phyloP scores from a whole-genome alignment of 1,140 invertebrate genomes.

The Drosophila grimshawi region DNA sequence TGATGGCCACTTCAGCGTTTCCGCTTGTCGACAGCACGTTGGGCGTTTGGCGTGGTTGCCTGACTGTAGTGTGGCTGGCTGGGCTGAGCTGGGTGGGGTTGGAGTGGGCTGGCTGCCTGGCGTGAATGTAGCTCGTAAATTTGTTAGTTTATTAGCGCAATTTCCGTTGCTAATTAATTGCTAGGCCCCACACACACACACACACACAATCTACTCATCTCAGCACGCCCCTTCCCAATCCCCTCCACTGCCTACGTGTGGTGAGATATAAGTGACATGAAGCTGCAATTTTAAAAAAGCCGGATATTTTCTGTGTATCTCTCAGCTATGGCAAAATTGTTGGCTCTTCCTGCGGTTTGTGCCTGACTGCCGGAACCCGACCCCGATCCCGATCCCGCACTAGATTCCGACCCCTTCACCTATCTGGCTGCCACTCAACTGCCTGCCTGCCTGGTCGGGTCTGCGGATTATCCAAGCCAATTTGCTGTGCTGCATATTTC shows the following conservation, averaged over 20 bases:
- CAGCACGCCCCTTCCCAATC: neutral
- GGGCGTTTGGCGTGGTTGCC: slow-evolving; percentile 22
- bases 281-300: slow-evolving; percentile 70
- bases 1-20: slow-evolving; percentile 76
- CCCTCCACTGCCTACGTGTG: neutral
- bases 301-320: slow-evolving; percentile 42
- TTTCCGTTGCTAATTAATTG: slow-evolving; percentile 83
- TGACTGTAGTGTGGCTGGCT: slow-evolving; percentile 7
- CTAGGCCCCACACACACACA: slow-evolving; percentile 65
- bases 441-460: slow-evolving; percentile 9
- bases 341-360: slow-evolving; percentile 5
- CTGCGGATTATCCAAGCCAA: slow-evolving; percentile 55
- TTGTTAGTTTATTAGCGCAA: slow-evolving; percentile 83
- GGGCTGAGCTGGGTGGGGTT: slow-evolving; percentile 10
- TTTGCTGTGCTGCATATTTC: slow-evolving; percentile 72
- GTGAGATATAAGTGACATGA: slow-evolving; percentile 74
- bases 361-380: neutral
- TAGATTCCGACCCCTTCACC: neutral
- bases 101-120: slow-evolving; percentile 43
- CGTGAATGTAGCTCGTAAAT: slow-evolving; percentile 80
- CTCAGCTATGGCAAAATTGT: slow-evolving; percentile 4
- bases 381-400: neutral
- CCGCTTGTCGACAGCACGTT: slow-evolving; percentile 46
- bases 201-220: slow-evolving; percentile 30
- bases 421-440: slow-evolving; percentile 35